Percentiles rank a stretch among this genome's conserved stretches.
These are phyloP conservation scores for Mechanitis messenoides DNA, from an alignment of 2,888 invertebrate genomes.

Conservation along the genomic window DNA sequence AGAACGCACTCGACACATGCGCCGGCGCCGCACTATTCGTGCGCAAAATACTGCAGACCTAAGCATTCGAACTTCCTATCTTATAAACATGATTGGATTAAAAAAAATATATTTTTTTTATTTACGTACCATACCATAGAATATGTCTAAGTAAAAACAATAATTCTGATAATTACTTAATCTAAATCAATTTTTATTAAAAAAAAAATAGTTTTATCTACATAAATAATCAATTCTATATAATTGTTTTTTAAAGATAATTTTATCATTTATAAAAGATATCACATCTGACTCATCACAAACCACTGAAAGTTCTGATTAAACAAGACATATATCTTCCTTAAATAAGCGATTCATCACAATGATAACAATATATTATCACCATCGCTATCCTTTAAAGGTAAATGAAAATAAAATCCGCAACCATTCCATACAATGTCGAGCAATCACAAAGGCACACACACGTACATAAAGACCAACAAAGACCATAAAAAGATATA, in stretches of 20 bases:
- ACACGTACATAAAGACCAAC: constrained; percentile 20
- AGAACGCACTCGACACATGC: constrained; percentile 42
- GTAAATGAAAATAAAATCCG: constrained; percentile 26
- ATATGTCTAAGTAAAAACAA: no score
- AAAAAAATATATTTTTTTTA: background rate
- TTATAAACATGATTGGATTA: background rate
- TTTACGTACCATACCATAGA: no score
- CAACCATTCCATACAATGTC: constrained; percentile 30
- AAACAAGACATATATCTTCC: constrained; percentile 12
- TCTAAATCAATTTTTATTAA: no score
- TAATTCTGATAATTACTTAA: background rate
- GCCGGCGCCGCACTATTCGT: constrained; percentile 58
- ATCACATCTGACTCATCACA: no score
- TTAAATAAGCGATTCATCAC: constrained; percentile 28
- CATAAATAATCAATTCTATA: no score
- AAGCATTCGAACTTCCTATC: constrained; percentile 10
- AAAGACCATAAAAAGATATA: constrained; percentile 30
- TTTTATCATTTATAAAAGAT: no score
- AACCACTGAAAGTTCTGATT: no score
- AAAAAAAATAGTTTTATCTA: no score
- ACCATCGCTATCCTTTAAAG: constrained; percentile 22
- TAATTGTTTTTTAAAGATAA: no score
- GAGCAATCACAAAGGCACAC: constrained; percentile 22
- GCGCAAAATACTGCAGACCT: constrained; percentile 33
- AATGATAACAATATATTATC: constrained; percentile 23